phyloP scores from a whole-genome alignment of 2,797 vertebrate genomes.

The Serranus cabrilla region DNA sequence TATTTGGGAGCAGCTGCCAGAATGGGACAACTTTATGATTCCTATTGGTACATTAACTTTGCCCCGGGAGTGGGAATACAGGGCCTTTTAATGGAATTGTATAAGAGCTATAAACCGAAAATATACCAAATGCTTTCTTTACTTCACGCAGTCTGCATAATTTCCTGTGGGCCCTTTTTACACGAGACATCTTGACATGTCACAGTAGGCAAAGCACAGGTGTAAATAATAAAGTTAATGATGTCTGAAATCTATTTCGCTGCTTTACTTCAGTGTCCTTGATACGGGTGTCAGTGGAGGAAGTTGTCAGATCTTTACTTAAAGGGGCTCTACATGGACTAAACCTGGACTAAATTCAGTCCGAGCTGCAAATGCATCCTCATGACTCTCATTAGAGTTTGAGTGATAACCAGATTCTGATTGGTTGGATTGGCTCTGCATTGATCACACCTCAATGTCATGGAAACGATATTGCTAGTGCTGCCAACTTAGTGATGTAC shows the following conservation, averaged over 20 bases:
- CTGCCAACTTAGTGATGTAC: no score
- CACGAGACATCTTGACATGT: not conserved
- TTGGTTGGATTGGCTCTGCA: no score
- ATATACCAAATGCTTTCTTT: not conserved
- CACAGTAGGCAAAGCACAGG: not conserved
- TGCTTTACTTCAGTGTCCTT: not conserved
- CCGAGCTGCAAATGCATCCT: no score
- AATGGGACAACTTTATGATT: not conserved
- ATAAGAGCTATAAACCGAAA: constrained; percentile 3
- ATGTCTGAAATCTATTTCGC: not conserved
- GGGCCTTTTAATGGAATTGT: not conserved
- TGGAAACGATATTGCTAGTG: no score
- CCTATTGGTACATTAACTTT: constrained; percentile 7
- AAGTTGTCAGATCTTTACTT: not conserved
- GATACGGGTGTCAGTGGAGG: not conserved
- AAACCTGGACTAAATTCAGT: no score
- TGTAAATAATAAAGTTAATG: not conserved
- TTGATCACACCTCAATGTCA: no score
- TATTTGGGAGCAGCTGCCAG: not conserved
- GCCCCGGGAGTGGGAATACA: not conserved
- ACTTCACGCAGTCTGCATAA: not conserved
- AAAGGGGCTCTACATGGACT: no score
- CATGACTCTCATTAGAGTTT: no score
- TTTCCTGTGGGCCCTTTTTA: not conserved
- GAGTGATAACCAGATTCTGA: no score